Percentiles rank a stretch among this genome's conserved stretches.
phyloP scores from a whole-genome alignment of 2,888 invertebrate species.

The Didymodactylos carnosus region DNA sequence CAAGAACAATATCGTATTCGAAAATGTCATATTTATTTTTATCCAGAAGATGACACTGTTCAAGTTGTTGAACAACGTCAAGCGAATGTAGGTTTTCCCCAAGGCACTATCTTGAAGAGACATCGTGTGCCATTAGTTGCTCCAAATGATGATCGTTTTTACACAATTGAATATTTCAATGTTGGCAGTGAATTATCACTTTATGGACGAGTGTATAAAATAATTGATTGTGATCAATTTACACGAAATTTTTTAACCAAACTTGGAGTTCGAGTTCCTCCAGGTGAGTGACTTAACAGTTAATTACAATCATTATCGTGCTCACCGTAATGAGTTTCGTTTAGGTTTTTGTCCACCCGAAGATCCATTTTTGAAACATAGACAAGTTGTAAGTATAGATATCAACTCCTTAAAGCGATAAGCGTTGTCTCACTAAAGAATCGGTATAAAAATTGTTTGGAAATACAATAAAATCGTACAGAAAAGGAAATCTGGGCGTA shows the following conservation, averaged over 20 bases:
- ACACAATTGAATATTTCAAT: constrained; percentile 66
- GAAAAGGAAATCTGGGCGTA: too few relatives aligned
- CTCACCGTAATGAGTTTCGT: neutral
- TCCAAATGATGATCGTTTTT: constrained; percentile 52
- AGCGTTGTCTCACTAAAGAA: too few relatives aligned
- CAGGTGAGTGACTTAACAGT: constrained; percentile 6
- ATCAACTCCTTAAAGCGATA: too few relatives aligned
- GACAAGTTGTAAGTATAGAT: constrained; percentile 28
- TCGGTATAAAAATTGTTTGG: too few relatives aligned
- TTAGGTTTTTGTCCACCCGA: constrained; percentile 14
- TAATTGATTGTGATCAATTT: constrained; percentile 65
- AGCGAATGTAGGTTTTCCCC: constrained; percentile 61
- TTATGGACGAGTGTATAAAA: constrained; percentile 58
- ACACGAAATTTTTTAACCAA: constrained; percentile 63
- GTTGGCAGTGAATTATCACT: constrained; percentile 58
- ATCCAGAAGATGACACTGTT: constrained; percentile 72
- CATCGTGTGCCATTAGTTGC: constrained; percentile 43
- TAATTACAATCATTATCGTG: neutral
- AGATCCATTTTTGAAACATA: constrained; percentile 12
- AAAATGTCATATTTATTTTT: constrained; percentile 62
- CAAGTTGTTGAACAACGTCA: constrained; percentile 48
- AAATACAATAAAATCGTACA: too few relatives aligned
- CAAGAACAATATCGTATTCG: constrained; percentile 50
- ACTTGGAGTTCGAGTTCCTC: constrained; percentile 56
- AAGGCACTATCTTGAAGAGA: constrained; percentile 43